Evolutionary conservation across 2,888 invertebrate species (phyloP).

Genomic region (Neria commutata): DNA sequence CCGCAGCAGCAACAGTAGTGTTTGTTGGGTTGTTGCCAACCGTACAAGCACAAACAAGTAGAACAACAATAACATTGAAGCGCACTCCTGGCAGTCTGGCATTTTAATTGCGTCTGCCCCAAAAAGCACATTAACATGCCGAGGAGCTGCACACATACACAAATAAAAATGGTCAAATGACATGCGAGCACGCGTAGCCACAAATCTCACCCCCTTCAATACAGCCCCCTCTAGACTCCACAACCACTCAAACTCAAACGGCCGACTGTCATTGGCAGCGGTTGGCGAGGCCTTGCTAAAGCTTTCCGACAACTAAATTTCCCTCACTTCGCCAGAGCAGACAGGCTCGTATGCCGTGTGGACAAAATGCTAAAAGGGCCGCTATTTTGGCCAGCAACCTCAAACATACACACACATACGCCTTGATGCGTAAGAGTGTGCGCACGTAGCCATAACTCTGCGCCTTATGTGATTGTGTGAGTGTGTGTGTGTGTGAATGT

Average conservation of each 20-base stretch:
- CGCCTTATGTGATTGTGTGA: neutral
- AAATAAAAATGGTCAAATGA: neutral
- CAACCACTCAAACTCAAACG: no score
- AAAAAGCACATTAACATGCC: slow-evolving; percentile 36
- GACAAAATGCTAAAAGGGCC: neutral
- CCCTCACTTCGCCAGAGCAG: neutral
- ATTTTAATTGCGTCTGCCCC: slow-evolving; percentile 43
- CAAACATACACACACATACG: no score
- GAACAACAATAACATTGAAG: neutral
- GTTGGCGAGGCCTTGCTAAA: no score
- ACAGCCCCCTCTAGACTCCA: no score
- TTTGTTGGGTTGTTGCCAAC: no score
- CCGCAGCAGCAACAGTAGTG: no score
- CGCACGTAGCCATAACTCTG: no score
- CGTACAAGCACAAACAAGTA: slow-evolving; percentile 5
- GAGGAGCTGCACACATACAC: slow-evolving; percentile 4
- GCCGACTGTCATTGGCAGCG: no score
- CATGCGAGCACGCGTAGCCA: neutral
- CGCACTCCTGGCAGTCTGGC: neutral
- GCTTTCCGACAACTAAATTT: neutral
- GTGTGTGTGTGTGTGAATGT: neutral
- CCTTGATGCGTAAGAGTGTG: no score
- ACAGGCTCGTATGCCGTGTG: neutral
- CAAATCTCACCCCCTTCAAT: neutral
- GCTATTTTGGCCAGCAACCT: no score